Conservation (phyloP, 2,888 invertebrate species). For the Perdita meconis region DNA sequence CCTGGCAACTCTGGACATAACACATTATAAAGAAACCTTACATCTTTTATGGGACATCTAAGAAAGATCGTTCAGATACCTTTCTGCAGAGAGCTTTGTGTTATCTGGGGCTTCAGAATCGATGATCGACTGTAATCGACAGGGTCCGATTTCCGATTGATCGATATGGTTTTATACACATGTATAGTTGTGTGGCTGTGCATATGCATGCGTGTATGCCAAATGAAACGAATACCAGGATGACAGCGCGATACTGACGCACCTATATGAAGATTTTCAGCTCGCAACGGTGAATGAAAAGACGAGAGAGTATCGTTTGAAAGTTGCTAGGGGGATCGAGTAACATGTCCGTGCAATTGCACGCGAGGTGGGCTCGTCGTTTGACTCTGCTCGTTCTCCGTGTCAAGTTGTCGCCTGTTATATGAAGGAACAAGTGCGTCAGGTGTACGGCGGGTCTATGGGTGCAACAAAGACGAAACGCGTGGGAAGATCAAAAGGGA, state of each 20-base stretch:
- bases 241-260: conserved; percentile 58
- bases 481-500: conserved; percentile 48
- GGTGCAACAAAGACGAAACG: conserved; percentile 37
- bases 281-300: conserved; percentile 26
- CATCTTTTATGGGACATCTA: no score
- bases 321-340: conserved; percentile 6
- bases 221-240: conserved; percentile 50
- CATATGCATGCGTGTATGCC: no score
- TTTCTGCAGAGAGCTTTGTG: no score
- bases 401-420: conserved; percentile 31
- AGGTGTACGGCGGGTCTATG: conserved; percentile 40
- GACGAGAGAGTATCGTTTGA: conserved; percentile 26
- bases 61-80: no score
- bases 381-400: conserved; percentile 8
- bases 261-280: conserved; percentile 19
- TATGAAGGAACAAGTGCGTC: conserved; percentile 36
- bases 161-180: conserved; percentile 55
- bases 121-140: conserved; percentile 64
- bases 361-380: background rate
- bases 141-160: conserved; percentile 65
- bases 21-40: no score
- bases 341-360: conserved; percentile 35
- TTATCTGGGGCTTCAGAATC: conserved; percentile 53
- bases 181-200: conserved; percentile 32
- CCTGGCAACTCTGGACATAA: no score